Percentiles rank a stretch among this genome's conserved stretches.
phyloP scores from a whole-genome alignment of 1,140 invertebrate species.

The Chymomyza costata region DNA sequence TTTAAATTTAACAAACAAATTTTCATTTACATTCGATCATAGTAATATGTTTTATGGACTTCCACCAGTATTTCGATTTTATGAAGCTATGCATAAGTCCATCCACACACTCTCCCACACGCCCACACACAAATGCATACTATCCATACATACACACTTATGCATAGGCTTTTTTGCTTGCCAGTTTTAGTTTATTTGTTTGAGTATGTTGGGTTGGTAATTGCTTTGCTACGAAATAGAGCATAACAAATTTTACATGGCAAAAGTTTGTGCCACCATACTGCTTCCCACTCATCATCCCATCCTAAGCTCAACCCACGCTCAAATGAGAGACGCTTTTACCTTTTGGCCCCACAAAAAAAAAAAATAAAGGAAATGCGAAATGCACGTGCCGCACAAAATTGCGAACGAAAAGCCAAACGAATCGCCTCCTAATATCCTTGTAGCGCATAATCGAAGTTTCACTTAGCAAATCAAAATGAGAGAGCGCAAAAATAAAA shows the following conservation, averaged over 20 bases:
- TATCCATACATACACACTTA: background rate
- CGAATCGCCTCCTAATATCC: conserved; percentile 11
- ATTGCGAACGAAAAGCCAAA: conserved; percentile 37
- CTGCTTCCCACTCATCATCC: no score
- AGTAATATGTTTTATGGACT: no score
- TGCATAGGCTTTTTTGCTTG: conserved; percentile 25
- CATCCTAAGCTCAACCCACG: conserved; percentile 18
- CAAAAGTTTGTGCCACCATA: conserved; percentile 51
- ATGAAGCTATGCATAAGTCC: conserved; percentile 34
- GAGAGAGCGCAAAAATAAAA: no score
- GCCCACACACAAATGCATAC: no score
- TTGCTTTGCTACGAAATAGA: conserved; percentile 71
- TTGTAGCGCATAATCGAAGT: conserved; percentile 54
- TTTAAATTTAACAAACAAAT: no score
- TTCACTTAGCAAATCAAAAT: conserved; percentile 70
- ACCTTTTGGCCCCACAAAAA: conserved; percentile 12
- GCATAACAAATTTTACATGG: conserved; percentile 69
- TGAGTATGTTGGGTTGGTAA: conserved; percentile 64
- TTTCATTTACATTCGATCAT: no score
- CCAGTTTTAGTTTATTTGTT: conserved; percentile 45
- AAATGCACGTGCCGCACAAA: conserved; percentile 34
- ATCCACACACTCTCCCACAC: conserved; percentile 42
- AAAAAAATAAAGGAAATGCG: conserved; percentile 8
- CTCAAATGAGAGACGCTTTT: conserved; percentile 1
- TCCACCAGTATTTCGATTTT: no score